Evolutionary conservation across 2,888 invertebrate species (phyloP), one percentile per base, ranked within the genome.

Genomic region (Cheiracanthium punctorium): DNA sequence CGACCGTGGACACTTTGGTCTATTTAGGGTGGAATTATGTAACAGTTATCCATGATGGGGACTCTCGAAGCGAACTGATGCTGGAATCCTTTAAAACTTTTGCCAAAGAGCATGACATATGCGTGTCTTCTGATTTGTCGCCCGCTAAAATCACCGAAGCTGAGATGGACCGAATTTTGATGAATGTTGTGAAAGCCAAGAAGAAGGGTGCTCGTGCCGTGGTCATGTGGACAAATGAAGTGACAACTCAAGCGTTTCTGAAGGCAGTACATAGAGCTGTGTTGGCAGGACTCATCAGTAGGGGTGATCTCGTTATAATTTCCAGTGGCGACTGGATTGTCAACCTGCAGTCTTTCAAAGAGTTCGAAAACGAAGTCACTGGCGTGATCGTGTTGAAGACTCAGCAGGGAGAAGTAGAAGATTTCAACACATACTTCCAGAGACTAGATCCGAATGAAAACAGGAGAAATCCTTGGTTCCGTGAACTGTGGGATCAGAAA

Each of bases 21-120:
- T 89, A 90, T 73, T 88, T 92, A 28, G 90, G 91, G 1, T 92
- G 92, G 92, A 90, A 90, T 28, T 92, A 91, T 82, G 90, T 92
- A 17, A 91, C 90, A 4, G 90, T 92, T 14, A 91, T 92, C 10
- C 91, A 88, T 48, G 88, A 88, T 65, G 30, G 58, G 2, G 85
- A 89, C 37, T 17, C 37, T 5, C 48, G 80, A 2, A 84, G 82
- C 28, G 24, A 58, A 48, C 20, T 41, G 32, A 81, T 81, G 76
- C 41, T 81, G 0, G 82, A 88, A 58, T 73, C 73, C 14, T 87
- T 89, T 52, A 87, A 81, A 70, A 33, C 65, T 5, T 69, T 76
- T 12, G 80, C 87, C 5, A 85, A 80, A 64, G 43, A 85, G 28
- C 75, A 79, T 17, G 76, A 79, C 1, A 87, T 89, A 43, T 89